Evolutionary conservation across 2,113 vertebrate species (phyloP).

Genomic region (Callaeas wilsoni): DNA sequence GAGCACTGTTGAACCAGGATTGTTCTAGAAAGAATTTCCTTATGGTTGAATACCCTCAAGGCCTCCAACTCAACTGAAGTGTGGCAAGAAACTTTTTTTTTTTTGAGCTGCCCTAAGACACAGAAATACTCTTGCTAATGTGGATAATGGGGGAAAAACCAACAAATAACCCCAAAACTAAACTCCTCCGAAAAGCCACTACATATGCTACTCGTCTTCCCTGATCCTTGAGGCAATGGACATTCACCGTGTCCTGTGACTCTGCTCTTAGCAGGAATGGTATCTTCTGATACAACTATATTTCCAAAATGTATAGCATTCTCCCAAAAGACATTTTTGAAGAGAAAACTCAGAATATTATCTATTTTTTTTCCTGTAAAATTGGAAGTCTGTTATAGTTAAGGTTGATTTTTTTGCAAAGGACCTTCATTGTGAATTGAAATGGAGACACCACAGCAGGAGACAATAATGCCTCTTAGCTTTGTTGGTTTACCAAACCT

Average conservation of each 20-base stretch:
- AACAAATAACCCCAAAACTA: not conserved
- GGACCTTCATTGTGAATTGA: not conserved
- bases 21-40: not conserved
- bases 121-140: not conserved
- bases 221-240: not conserved
- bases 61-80: not conserved
- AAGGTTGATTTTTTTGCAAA: not conserved
- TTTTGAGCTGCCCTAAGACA: not conserved
- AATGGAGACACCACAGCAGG: no score
- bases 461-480: not conserved
- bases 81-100: not conserved
- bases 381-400: not conserved
- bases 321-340: not conserved
- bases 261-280: rapidly evolving
- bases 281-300: not conserved
- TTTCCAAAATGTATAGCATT: not conserved
- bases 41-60: not conserved
- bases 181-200: not conserved
- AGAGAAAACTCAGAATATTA: not conserved
- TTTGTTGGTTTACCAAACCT: not conserved
- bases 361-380: not conserved
- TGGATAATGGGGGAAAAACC: not conserved
- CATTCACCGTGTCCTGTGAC: not conserved
- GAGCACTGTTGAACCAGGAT: not conserved
- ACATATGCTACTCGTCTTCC: not conserved